A percentile compares a stretch with the other conserved stretches of the same genome.
Evolutionary conservation across 2,888 invertebrate species (phyloP).

Genomic region (Coecobrya sp.): DNA sequence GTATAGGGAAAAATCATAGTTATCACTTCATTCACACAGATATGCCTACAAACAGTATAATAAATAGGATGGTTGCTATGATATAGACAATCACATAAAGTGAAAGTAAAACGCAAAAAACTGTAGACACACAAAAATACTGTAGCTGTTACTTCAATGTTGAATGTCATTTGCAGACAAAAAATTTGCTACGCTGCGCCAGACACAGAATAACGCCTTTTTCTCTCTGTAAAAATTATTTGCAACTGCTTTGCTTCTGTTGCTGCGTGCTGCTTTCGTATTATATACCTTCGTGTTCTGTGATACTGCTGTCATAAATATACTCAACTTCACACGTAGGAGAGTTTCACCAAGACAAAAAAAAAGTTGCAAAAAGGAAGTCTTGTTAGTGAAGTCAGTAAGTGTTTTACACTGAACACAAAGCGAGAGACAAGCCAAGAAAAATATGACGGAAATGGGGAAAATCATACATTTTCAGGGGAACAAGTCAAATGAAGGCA

Average conservation of each 20-base stretch:
- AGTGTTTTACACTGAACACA: not conserved
- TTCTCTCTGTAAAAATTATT: not conserved
- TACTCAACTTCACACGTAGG: not conserved
- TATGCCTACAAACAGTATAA: not conserved
- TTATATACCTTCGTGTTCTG: not conserved
- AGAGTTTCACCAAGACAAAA: not conserved
- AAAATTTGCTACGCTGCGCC: not conserved
- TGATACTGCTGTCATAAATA: not conserved
- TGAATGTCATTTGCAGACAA: slow-evolving; percentile 40
- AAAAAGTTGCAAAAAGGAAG: not conserved
- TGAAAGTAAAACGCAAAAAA: not conserved
- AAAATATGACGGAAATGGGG: not conserved
- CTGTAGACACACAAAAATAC: slow-evolving; percentile 19
- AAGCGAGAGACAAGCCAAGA: not conserved
- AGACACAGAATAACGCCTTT: slow-evolving; percentile 1
- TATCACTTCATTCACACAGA: slow-evolving; percentile 16
- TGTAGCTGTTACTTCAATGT: slow-evolving; percentile 11
- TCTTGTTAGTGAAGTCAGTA: not conserved
- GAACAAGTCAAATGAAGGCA: not conserved
- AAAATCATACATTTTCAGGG: not conserved
- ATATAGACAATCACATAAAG: slow-evolving; percentile 24
- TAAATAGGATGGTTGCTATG: not conserved
- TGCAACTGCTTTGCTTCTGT: not conserved
- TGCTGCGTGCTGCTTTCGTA: not conserved
- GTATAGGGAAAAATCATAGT: not conserved